These are phyloP conservation scores for Anguilla megastoma DNA, from an alignment of 2,797 vertebrate species.

Conservation along the genomic window DNA sequence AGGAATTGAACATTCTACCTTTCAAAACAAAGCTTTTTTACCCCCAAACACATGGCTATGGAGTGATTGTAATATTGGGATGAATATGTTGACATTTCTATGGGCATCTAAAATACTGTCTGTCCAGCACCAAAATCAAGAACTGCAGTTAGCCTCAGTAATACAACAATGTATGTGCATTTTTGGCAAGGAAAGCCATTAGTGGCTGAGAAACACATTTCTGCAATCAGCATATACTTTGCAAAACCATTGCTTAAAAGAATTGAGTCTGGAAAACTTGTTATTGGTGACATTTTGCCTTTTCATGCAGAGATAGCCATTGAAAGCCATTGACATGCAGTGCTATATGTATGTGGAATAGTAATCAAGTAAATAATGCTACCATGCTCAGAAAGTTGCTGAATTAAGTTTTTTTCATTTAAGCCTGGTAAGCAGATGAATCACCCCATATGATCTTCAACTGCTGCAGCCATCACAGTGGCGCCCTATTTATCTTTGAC, in stretches of 20 bases:
- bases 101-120: not conserved
- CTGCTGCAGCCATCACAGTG: conserved; percentile 11
- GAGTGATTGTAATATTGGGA: not conserved
- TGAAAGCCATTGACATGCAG: conserved; percentile 35
- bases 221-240: conserved; percentile 2
- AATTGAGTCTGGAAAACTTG: conserved; percentile 3
- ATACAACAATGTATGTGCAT: not conserved
- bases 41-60: not conserved
- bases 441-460: conserved; percentile 27
- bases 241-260: not conserved
- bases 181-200: not conserved
- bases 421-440: conserved; percentile 29
- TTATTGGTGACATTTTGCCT: conserved; percentile 41
- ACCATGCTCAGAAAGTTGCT: not conserved
- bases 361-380: conserved; percentile 36
- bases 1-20: conserved; percentile 44
- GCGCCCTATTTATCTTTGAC: conserved; percentile 38
- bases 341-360: conserved; percentile 39
- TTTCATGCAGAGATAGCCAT: conserved; percentile 41
- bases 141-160: not conserved
- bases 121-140: not conserved
- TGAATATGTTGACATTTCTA: conserved; percentile 20
- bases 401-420: conserved; percentile 42
- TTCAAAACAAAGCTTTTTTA: conserved; percentile 31
- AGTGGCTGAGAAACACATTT: not conserved